Conservation (phyloP, 1,140 invertebrate genomes). For the Atta cephalotes region DNA sequence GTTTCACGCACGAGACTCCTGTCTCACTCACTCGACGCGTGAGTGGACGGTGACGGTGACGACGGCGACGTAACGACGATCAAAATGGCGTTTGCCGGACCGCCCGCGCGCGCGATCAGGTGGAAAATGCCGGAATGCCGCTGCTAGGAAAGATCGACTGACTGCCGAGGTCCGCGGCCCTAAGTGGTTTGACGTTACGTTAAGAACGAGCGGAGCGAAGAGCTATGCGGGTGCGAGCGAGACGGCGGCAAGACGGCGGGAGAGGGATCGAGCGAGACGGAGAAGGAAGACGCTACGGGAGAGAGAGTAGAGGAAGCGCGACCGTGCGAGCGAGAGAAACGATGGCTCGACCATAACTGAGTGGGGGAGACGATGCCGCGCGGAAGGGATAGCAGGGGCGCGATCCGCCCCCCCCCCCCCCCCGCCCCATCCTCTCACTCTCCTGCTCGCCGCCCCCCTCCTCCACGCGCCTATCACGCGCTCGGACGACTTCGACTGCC, state of each 20-base stretch:
- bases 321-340: constrained; percentile 50
- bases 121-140: constrained; percentile 81
- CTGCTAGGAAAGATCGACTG: constrained; percentile 82
- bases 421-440: too few species aligned
- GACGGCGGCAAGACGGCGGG: constrained; percentile 49
- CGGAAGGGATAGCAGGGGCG: constrained; percentile 68
- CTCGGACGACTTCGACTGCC: constrained; percentile 72
- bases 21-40: constrained; percentile 58
- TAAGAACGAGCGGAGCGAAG: constrained; percentile 78
- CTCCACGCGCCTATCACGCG: constrained; percentile 31
- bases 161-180: constrained; percentile 81
- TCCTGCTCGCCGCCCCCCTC: constrained; percentile 38
- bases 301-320: constrained; percentile 57
- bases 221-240: constrained; percentile 64
- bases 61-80: constrained; percentile 66
- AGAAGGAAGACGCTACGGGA: constrained; percentile 64
- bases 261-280: constrained; percentile 62
- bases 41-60: constrained; percentile 37
- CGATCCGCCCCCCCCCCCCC: background rate
- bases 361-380: constrained; percentile 34
- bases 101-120: constrained; percentile 80
- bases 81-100: constrained; percentile 81
- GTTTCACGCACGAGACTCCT: constrained; percentile 68
- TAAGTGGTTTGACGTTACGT: constrained; percentile 84
- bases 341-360: constrained; percentile 36